A percentile compares a stretch with the other conserved stretches of the same genome.
These are phyloP conservation scores for Podotricha telesiphe DNA, from an alignment of 2,888 invertebrate genomes.

Conservation along the genomic window DNA sequence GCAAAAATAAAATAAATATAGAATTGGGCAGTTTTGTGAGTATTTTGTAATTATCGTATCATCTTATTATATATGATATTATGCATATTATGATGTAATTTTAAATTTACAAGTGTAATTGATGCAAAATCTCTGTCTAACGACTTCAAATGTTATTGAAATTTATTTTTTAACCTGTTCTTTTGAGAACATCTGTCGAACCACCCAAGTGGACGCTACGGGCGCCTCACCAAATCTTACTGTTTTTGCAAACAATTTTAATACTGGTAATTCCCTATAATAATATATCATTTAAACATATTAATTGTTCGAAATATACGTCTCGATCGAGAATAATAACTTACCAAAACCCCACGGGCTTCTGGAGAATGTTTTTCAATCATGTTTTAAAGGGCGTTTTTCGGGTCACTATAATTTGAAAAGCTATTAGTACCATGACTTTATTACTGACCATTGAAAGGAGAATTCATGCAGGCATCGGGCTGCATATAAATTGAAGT, in stretches of 20 bases:
- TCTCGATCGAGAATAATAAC: conserved; percentile 38
- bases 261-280: conserved; percentile 44
- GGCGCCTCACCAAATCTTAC: conserved; percentile 30
- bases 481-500: conserved; percentile 73
- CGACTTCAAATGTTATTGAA: conserved; percentile 63
- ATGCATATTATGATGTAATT: conserved; percentile 49
- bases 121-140: conserved; percentile 58
- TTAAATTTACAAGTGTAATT: conserved; percentile 69
- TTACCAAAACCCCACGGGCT: conserved; percentile 5
- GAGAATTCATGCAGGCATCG: conserved; percentile 56
- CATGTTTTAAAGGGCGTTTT: conserved; percentile 15
- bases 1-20: no score
- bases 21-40: no score
- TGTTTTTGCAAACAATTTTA: conserved; percentile 42
- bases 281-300: conserved; percentile 42
- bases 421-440: conserved; percentile 50
- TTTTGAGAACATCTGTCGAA: conserved; percentile 60
- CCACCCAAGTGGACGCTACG: conserved; percentile 64
- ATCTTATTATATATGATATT: no score
- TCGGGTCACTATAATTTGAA: conserved; percentile 43
- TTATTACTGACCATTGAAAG: conserved; percentile 60
- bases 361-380: conserved; percentile 28
- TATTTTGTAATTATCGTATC: no score
- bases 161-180: conserved; percentile 64
- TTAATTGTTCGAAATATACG: conserved; percentile 44